Conservation (phyloP, 2,888 invertebrate species). For the Chaitophorus viminalis region DNA sequence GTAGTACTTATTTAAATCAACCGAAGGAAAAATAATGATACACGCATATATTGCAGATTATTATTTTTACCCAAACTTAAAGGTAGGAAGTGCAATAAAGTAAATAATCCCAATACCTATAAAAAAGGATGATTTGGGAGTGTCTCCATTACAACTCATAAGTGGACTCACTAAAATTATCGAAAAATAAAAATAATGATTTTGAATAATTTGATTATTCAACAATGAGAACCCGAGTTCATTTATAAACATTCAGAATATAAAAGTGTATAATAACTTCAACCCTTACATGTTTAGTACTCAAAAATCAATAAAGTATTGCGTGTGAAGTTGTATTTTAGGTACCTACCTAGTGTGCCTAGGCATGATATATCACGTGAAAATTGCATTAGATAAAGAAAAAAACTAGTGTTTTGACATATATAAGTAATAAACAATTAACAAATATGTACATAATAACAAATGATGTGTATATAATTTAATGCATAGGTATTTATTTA, state of each 20-base stretch:
- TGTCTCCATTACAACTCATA: background rate
- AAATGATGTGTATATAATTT: background rate
- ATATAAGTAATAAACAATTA: background rate
- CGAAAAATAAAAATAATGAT: background rate
- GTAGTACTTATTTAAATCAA: constrained; percentile 3
- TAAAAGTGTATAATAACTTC: background rate
- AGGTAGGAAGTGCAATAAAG: background rate
- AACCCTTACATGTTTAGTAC: constrained; percentile 15
- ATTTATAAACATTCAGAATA: background rate
- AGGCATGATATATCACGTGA: background rate
- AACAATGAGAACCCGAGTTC: background rate
- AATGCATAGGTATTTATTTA: background rate
- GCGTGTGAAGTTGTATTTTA: constrained; percentile 34
- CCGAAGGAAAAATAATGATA: constrained; percentile 9
- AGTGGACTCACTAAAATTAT: background rate
- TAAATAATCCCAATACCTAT: constrained; percentile 15
- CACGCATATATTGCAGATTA: background rate
- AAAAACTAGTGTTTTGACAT: background rate
- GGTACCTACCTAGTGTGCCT: background rate
- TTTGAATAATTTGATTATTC: background rate
- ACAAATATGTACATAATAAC: background rate
- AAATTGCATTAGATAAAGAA: background rate
- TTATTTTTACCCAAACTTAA: background rate
- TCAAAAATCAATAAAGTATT: constrained; percentile 32
- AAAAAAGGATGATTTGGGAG: constrained; percentile 10